Conservation (phyloP, 64 coral and sea anemone species). For the Cladopsammia gracilis region DNA sequence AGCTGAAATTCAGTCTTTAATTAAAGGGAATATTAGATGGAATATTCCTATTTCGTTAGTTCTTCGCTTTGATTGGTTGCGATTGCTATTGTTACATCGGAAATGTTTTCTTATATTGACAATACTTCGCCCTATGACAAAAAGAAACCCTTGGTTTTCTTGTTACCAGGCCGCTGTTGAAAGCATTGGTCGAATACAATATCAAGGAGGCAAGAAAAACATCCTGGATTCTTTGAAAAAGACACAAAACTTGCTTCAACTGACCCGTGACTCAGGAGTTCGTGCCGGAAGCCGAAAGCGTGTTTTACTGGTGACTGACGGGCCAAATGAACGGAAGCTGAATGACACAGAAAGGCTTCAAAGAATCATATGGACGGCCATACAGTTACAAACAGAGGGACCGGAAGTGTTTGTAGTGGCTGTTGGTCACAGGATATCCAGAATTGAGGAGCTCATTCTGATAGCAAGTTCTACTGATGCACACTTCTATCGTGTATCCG, state of each 20-base stretch:
- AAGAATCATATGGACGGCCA: neutral
- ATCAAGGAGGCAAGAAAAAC: slow-evolving; percentile 47
- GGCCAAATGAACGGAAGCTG: neutral
- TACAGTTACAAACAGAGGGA: neutral
- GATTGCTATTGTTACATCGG: no score
- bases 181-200: neutral
- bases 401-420: slow-evolving; percentile 53
- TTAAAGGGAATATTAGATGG: no score
- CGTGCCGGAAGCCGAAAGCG: slow-evolving; percentile 19
- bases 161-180: neutral
- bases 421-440: slow-evolving; percentile 40
- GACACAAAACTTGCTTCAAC: slow-evolving; percentile 13
- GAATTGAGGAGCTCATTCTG: slow-evolving; percentile 56
- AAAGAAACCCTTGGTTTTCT: neutral
- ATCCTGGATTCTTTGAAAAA: slow-evolving; percentile 32
- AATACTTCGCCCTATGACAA: no score
- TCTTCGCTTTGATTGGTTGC: no score
- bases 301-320: slow-evolving; percentile 48
- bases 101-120: no score
- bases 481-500: slow-evolving; percentile 48
- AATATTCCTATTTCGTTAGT: no score
- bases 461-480: slow-evolving; percentile 46
- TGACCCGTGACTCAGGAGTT: slow-evolving; percentile 14
- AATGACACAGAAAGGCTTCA: neutral
- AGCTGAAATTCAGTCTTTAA: no score